Conservation (phyloP, 2,888 invertebrate genomes). For the Ophraella communa region DNA sequence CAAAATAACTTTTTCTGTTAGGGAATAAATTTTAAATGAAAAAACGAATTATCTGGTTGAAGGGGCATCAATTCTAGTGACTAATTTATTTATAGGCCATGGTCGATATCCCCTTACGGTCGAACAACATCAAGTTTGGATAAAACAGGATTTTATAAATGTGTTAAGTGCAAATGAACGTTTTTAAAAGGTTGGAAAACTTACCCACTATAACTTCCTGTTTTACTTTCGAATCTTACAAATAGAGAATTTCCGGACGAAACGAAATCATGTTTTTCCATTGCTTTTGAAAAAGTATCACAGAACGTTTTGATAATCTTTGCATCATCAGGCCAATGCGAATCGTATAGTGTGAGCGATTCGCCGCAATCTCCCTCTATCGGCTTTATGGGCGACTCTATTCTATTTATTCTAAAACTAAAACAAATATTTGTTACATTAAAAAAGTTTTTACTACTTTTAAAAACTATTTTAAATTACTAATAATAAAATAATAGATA, state of each 20-base stretch:
- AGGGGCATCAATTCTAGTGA: too few relatives aligned
- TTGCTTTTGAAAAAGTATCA: slow-evolving; percentile 90
- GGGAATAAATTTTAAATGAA: too few relatives aligned
- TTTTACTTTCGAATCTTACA: slow-evolving; percentile 89
- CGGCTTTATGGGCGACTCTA: slow-evolving; percentile 85
- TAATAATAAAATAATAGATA: too few relatives aligned
- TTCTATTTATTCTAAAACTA: slow-evolving; percentile 87
- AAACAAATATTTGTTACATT: slow-evolving; percentile 7
- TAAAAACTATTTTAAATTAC: too few relatives aligned
- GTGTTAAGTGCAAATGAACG: too few relatives aligned
- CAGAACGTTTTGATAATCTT: slow-evolving; percentile 93
- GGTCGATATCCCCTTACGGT: too few relatives aligned
- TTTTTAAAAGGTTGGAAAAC: slow-evolving; percentile 36
- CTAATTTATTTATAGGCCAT: too few relatives aligned
- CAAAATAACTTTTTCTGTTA: too few relatives aligned
- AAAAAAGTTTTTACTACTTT: too few relatives aligned
- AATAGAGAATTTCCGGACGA: slow-evolving; percentile 87
- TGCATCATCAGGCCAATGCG: slow-evolving; percentile 86
- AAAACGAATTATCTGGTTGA: too few relatives aligned
- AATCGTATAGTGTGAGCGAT: slow-evolving; percentile 87
- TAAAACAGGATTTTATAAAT: too few relatives aligned
- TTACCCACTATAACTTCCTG: slow-evolving; percentile 88
- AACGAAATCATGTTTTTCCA: slow-evolving; percentile 93
- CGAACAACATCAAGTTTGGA: too few relatives aligned
- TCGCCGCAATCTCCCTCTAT: slow-evolving; percentile 91